Base-by-base conservation (phyloP, 2,113 vertebrate species). In the Hyaena hyaena region DNA sequence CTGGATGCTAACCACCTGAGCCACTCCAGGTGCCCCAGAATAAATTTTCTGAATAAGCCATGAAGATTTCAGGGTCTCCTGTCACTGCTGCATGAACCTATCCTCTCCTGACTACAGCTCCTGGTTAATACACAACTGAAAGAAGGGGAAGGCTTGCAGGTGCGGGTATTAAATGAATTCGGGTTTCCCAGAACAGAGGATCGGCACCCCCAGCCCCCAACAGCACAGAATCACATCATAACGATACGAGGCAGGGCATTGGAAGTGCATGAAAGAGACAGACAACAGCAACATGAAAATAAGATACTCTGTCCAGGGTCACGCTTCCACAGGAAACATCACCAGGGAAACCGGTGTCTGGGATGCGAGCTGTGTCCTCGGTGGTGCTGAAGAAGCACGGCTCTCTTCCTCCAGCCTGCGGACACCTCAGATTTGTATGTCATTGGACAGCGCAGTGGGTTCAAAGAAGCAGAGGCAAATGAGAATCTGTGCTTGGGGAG, bases 401-500 rank as follows among this genome's bases (percentile, higher is more conserved):
- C 7, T 43, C 83, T 74, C 80, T 19, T 17, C 77, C 16, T 15
- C 79, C 26, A 4, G 50, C n/a, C 53, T 31, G 26, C 21, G 9
- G 91, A 91, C 8, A 55, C 61, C 21, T 79, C 82, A 73, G 31
- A n/a, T 65, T 73, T 89, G 35, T 7, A 31, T 3, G 0, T 35
- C 97, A 86, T 68, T 26, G 53, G 86, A 55, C 24, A 1, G 21
- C 35, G 45, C 3, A 0, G 26, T 7, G 8, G 14, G 79, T 90
- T 86, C 39, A 79, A 81, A 95, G 85, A 74, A 48, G 55, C 53
- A 71, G 82, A 53, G 43, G 82, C 16, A 11, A 87, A 77, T 21
- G 48, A 79, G 83, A 95, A 83, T 73, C 96, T 21, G 21, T 73
- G 39, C 74, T 95, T 7, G 10, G 66, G 53, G 74, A 96, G 97